Conservation (phyloP, 2,888 invertebrate species). For the Stenolophus ochropezus region DNA sequence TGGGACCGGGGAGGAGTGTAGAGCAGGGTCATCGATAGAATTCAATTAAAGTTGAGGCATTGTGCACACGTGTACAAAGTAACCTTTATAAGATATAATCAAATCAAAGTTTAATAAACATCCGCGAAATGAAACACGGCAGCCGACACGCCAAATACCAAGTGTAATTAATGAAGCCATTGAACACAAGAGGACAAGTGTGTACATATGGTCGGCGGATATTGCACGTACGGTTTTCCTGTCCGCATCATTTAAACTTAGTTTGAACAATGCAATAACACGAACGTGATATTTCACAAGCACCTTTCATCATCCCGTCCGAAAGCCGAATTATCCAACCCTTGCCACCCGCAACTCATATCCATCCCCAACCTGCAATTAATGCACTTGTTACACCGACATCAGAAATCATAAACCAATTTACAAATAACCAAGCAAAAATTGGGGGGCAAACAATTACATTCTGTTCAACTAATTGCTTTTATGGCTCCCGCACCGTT, state of each 20-base stretch:
- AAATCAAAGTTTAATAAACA: slow-evolving; percentile 59
- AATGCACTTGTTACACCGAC: slow-evolving; percentile 28
- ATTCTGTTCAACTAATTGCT: neutral
- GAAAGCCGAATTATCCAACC: neutral
- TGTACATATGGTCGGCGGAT: slow-evolving; percentile 14
- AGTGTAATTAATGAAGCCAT: slow-evolving; percentile 68
- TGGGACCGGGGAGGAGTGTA: no score
- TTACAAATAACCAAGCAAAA: neutral
- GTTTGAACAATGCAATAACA: slow-evolving; percentile 46
- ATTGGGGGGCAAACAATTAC: neutral
- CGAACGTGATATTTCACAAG: slow-evolving; percentile 38
- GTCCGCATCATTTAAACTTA: slow-evolving; percentile 49
- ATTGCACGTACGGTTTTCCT: slow-evolving; percentile 43
- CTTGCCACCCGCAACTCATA: neutral
- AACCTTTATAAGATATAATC: slow-evolving; percentile 53
- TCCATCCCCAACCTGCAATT: slow-evolving; percentile 28
- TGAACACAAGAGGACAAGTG: slow-evolving; percentile 65
- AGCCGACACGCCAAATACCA: slow-evolving; percentile 55
- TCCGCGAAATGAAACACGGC: slow-evolving; percentile 51
- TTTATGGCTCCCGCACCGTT: neutral
- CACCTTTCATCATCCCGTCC: slow-evolving; percentile 39
- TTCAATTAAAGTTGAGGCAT: neutral
- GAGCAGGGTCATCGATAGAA: neutral
- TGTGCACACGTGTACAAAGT: slow-evolving; percentile 19
- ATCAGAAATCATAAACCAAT: slow-evolving; percentile 33